Conservation (phyloP, 2,797 vertebrate genomes). For the Cottoperca gobio region DNA sequence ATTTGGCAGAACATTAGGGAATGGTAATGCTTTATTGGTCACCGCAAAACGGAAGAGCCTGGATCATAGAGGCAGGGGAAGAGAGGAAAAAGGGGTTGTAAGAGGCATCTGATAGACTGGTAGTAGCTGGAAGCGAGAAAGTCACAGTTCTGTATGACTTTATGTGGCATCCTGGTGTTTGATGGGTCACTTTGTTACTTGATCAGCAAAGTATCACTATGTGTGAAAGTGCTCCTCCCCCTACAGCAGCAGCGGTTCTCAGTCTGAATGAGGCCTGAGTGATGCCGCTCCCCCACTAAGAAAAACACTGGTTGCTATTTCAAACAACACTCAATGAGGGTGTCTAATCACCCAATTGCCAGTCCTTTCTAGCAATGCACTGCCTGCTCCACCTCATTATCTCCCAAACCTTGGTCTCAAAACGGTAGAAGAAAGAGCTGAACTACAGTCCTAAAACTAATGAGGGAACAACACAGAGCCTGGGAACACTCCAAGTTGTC, state of each 20-base stretch:
- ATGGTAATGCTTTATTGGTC: constrained; percentile 67
- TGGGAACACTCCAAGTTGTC: constrained; percentile 35
- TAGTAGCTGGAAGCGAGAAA: constrained; percentile 60
- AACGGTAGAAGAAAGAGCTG: constrained; percentile 48
- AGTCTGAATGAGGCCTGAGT: constrained; percentile 66
- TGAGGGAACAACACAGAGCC: constrained; percentile 45
- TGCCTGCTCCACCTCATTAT: constrained; percentile 71
- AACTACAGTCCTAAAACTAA: constrained; percentile 69
- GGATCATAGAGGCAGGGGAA: constrained; percentile 33
- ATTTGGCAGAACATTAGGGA: constrained; percentile 71
- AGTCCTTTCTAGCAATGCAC: constrained; percentile 59
- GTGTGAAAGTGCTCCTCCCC: constrained; percentile 78
- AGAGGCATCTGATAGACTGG: constrained; percentile 38
- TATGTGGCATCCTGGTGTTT: constrained; percentile 83
- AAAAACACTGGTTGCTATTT: constrained; percentile 79
- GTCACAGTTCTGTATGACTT: constrained; percentile 74
- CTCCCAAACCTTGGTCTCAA: constrained; percentile 54
- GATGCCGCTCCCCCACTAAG: constrained; percentile 72
- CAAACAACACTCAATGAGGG: constrained; percentile 82
- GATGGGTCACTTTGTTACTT: constrained; percentile 84
- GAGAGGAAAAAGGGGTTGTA: background rate
- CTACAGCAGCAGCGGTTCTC: constrained; percentile 58
- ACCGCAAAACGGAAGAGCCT: constrained; percentile 44
- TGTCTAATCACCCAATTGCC: constrained; percentile 80
- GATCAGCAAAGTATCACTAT: constrained; percentile 83